Conservation (phyloP, 2,797 vertebrate species). For the Novumbra hubbsi region DNA sequence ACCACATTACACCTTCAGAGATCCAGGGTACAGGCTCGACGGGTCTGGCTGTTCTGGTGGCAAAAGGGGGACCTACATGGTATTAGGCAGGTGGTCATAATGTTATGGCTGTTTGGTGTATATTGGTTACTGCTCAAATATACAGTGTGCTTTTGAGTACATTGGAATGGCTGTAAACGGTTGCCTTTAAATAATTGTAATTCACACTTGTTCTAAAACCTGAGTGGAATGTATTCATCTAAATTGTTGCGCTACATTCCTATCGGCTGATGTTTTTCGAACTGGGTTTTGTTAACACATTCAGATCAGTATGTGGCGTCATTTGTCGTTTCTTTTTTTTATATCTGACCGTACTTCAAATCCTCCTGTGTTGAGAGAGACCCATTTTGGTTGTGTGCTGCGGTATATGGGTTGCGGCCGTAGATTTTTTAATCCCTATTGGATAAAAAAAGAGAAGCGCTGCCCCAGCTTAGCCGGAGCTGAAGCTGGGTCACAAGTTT, state of each 20-base stretch:
- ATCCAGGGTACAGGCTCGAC: too few species aligned
- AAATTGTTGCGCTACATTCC: neutral
- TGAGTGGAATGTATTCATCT: neutral
- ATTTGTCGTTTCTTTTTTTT: conserved; percentile 14
- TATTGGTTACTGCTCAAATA: too few species aligned
- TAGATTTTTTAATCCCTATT: conserved; percentile 48
- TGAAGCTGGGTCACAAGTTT: conserved; percentile 45
- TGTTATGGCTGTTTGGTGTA: too few species aligned
- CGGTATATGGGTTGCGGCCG: conserved; percentile 31
- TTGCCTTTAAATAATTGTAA: neutral
- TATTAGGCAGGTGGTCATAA: too few species aligned
- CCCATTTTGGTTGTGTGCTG: conserved; percentile 15
- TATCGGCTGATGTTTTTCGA: neutral
- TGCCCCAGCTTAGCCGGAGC: conserved; percentile 32
- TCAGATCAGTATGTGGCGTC: neutral
- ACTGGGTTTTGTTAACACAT: neutral
- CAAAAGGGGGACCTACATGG: too few species aligned
- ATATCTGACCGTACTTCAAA: conserved; percentile 20
- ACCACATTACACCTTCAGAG: too few species aligned
- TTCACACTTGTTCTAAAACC: neutral
- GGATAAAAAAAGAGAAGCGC: conserved; percentile 22
- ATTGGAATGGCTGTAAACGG: neutral
- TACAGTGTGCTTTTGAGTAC: too few species aligned
- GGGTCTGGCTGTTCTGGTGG: too few species aligned
- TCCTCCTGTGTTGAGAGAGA: conserved; percentile 18